Conservation (phyloP, 2,888 invertebrate genomes). For the Tipula unca region DNA sequence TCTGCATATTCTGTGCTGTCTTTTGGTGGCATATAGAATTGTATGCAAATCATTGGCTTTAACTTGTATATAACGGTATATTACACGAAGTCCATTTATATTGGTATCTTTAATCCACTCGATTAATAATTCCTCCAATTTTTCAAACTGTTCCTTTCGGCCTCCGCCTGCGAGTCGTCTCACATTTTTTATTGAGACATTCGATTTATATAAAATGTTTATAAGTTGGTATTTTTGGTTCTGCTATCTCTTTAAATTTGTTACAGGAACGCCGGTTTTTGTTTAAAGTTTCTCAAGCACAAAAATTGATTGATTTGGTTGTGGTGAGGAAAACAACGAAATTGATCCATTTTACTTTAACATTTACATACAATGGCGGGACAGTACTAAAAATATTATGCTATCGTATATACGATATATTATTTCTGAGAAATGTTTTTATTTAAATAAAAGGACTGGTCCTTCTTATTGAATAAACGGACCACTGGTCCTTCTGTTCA, state of each 20-base stretch:
- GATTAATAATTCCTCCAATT: neutral
- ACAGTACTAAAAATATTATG: too few species aligned
- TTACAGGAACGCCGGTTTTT: neutral
- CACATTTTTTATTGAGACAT: neutral
- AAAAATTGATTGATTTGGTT: too few species aligned
- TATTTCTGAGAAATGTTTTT: too few species aligned
- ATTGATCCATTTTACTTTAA: too few species aligned
- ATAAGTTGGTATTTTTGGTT: neutral
- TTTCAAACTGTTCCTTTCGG: neutral
- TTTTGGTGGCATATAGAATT: neutral
- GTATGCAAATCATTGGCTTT: neutral
- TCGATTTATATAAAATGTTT: neutral
- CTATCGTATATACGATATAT: too few species aligned
- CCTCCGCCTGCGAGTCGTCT: neutral
- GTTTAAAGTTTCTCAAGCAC: neutral
- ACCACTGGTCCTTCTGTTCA: too few species aligned
- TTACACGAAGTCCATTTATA: neutral
- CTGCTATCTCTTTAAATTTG: neutral
- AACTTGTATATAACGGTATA: neutral
- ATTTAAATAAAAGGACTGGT: too few species aligned
- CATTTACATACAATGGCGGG: too few species aligned
- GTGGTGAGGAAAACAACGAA: too few species aligned
- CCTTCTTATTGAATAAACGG: too few species aligned
- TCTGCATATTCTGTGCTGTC: neutral
- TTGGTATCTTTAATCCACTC: neutral